Base-by-base conservation (phyloP, 2,113 vertebrate genomes). In the Passer domesticus region DNA sequence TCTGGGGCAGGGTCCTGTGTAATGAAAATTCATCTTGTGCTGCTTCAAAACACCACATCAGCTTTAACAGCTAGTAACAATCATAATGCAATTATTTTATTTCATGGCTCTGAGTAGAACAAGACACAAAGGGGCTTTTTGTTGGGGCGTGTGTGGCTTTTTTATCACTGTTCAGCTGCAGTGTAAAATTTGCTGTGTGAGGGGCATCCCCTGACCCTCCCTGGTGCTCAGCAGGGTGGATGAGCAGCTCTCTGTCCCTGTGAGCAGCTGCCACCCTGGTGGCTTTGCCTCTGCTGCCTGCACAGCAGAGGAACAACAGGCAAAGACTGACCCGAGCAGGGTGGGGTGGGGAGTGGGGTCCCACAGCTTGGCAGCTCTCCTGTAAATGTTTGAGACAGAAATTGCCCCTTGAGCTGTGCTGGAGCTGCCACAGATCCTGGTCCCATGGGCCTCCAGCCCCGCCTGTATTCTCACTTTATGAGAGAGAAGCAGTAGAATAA, bases 261-360 rank as follows among this genome's bases (percentile, higher is more conserved):
- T 10, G 55, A 58, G 21, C 14, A 46, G 50, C 68, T 80, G 55
- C 72, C 81, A 23, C 12, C 35, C 56, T 13, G 39, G 18, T 33
- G 52, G 11, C 44, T 17, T 59, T 1, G 7, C 4, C 0, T n/a
- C 13, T 21, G 44, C 62, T 68, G 84, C 74, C 66, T 53, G 62
- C 52, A 0, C 46, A 41, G 49, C 30, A 11, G 44, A 85, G 46
- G 66, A 66, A 3, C 1, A 21, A 1, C 0, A 0, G 0, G 25
- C 27, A 16, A 13, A 35, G 74, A 22, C 14, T 7, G 28, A 18
- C 7, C 39, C 1, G 0, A 3, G 28, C 28, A 24, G 37, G 63
- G 35, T 7, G 39, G 53, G 67, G 22, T 17, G 7, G 11, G 23
- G 30, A 8, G 15, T 14, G n/a, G 35, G 31, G 13, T 76, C 4